phyloP scores from a whole-genome alignment of 2,888 invertebrate species.

The Andricus quercusramuli region DNA sequence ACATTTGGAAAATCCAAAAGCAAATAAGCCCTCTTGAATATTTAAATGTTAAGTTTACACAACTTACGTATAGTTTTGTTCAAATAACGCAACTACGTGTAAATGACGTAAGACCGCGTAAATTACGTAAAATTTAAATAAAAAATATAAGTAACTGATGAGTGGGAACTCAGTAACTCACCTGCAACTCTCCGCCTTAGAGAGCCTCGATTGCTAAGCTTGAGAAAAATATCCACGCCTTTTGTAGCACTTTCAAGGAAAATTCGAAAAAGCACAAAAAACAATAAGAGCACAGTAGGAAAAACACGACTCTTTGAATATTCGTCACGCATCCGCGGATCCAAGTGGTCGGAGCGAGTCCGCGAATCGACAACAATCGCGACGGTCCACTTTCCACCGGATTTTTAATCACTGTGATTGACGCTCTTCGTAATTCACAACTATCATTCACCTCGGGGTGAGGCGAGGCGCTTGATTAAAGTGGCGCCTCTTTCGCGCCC shows the following conservation, averaged over 20 bases:
- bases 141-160: too few relatives aligned
- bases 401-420: conserved; percentile 26
- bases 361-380: conserved; percentile 4
- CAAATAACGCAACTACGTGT: too few relatives aligned
- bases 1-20: too few relatives aligned
- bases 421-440: conserved; percentile 15
- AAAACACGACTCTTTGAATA: not conserved
- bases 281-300: not conserved
- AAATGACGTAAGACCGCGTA: too few relatives aligned
- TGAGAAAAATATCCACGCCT: conserved; percentile 9
- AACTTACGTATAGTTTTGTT: too few relatives aligned
- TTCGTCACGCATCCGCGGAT: conserved; percentile 5
- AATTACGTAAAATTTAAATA: too few relatives aligned
- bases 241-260: conserved; percentile 1
- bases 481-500: conserved; percentile 42
- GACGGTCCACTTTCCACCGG: conserved; percentile 26
- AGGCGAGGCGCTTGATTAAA: conserved; percentile 40
- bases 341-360: conserved; percentile 11
- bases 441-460: conserved; percentile 41
- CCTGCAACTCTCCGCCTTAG: not conserved
- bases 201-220: not conserved
- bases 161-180: not conserved
- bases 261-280: not conserved
- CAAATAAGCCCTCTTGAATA: too few relatives aligned
- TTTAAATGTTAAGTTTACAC: too few relatives aligned